Evolutionary conservation across 2,113 vertebrate species (phyloP).

Genomic region (Dascyllus trimaculatus): DNA sequence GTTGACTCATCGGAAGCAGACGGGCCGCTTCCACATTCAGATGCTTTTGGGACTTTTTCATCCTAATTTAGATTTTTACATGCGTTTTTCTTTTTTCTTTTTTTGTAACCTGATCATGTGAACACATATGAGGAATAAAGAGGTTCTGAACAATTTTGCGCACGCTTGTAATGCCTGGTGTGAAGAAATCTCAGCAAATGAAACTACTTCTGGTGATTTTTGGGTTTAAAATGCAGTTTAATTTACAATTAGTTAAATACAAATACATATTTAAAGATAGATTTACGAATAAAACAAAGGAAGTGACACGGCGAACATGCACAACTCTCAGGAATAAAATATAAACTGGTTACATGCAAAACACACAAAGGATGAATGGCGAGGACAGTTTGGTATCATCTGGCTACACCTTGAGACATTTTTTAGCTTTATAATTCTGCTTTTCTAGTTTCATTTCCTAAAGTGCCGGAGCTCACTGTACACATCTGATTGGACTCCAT

Average conservation of each 20-base stretch:
- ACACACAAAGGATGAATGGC: constrained; percentile 5
- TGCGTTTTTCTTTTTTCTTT: constrained; percentile 2
- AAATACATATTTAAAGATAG: constrained; percentile 29
- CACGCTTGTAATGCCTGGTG: not conserved
- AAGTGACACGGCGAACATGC: not conserved
- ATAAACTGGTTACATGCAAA: constrained; percentile 6
- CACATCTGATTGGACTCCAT: constrained; percentile 83
- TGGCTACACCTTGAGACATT: not conserved
- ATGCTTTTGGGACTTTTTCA: constrained; percentile 50
- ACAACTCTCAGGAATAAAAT: constrained; percentile 9
- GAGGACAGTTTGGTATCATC: not conserved
- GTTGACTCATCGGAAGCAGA: constrained; percentile 66
- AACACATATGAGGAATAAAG: constrained; percentile 22
- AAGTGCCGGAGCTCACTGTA: constrained; percentile 82
- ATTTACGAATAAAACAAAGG: constrained; percentile 1
- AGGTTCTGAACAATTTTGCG: constrained; percentile 3
- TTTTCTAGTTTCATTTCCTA: constrained; percentile 70
- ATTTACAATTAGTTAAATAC: constrained; percentile 36
- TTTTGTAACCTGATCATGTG: constrained; percentile 19
- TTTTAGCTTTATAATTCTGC: not conserved
- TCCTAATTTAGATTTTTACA: constrained; percentile 44
- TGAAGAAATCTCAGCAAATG: not conserved
- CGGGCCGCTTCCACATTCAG: constrained; percentile 30
- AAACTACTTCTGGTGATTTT: not conserved
- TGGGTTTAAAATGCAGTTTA: constrained; percentile 40